Evolutionary conservation across 2,888 invertebrate species (phyloP), one percentile per base, ranked within the genome.

Genomic region (Parnassius apollo): DNA sequence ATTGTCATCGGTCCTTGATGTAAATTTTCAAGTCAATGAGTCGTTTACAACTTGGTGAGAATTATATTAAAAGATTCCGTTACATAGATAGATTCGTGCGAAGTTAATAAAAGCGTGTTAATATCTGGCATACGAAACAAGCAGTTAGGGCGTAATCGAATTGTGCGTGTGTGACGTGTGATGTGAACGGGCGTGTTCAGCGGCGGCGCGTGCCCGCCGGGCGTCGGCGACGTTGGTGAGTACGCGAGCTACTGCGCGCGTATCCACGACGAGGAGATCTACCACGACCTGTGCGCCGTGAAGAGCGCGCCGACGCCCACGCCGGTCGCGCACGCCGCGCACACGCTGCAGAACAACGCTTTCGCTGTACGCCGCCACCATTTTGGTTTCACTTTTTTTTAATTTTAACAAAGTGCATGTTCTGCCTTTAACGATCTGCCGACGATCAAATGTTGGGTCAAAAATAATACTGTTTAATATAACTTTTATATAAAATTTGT

Each of bases 251-350:
- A 93, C 90, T 93, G 93, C 93, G 93, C 95, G 86, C 94, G 95
- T 86, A 93, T 94, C 81, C 95, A 95, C 92, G 96, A 96, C 85
- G 98, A 98, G 88, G 97, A 97, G 92, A 97, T 98, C 88, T 98
- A 98, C 93, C 97, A 98, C 93, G 98, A 98, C 93, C 94, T 98
- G 82, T 97, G 97, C 93, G 95, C 95, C 75, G 94, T 96, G 81
- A 93, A 93, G 88, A 88, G 87, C 76, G 85, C 88, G 73, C 86
- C 86, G 75, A 85, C 89, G 81, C 91, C 89, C 77, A 90, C 88
- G 85, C 91, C 91, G 85, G 86, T 77, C 54, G 68, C 68, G 68
- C 80, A 82, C 75, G 71, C 70, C 64, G 69, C 69, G 65, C 71
- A 69, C 66, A 1, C 62, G 57, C 62, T 42, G 57, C 72, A 73